Evolutionary conservation across 2,888 invertebrate species (phyloP), one percentile per base, ranked within the genome.

Genomic region (Malacosoma neustria): DNA sequence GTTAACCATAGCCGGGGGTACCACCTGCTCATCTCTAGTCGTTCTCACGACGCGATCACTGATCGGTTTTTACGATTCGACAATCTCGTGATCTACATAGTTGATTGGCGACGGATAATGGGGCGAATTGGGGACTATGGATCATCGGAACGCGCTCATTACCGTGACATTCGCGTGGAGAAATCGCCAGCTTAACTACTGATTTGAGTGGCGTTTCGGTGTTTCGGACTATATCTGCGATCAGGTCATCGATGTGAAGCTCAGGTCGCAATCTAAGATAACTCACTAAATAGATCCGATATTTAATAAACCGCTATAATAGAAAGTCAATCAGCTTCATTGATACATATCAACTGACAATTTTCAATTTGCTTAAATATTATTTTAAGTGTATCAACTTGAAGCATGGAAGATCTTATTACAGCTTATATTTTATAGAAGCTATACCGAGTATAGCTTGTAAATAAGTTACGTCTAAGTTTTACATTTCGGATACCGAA

Each of bases 61-160:
- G 72, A 70, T 68, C 63, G 66, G 66, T 61, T 65, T 22, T 22
- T 22, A 22, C 71, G 64, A 69, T 71, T 72, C 71, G 71, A 65
- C 72, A 68, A 77, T 81, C 75, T 77, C 64, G 62, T 74, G 79
- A 74, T 80, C 85, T 73, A 84, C 75, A 80, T 81, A 71, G 69
- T 63, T 73, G 82, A 84, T 85, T 82, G 74, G 77, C 65, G 61
- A 71, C 76, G 73, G 75, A 75, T 84, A 75, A 71, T 61, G 68
- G 60, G 56, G 57, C 61, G 66, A 80, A 81, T 76, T 74, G 61
- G 74, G 68, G 60, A 72, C 56, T 54, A 54, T 56, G 59, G 62
- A 61, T 63, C 54, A 54, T 54, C 53, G 61, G 57, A 58, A 62
- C 61, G 64, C 63, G 62, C 59, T 70, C 66, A 57, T 64, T 57